Percentiles rank a stretch among this genome's conserved stretches.
Evolutionary conservation across 2,888 invertebrate genomes (phyloP).

Genomic region (Therioaphis trifolii): DNA sequence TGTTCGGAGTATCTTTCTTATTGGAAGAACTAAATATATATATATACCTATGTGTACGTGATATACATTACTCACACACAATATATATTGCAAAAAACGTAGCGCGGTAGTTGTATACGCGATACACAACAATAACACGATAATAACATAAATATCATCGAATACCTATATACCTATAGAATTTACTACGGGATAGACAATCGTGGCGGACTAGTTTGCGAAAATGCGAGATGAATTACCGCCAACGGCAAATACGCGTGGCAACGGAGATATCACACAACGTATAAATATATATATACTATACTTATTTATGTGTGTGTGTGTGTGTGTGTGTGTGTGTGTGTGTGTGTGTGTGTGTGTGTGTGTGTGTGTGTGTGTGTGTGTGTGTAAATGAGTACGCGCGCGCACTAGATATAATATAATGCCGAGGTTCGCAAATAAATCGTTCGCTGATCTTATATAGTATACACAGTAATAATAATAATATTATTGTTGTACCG

Average conservation of each 20-base stretch:
- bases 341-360: no score
- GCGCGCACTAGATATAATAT: no score
- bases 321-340: no score
- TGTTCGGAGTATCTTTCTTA: neutral
- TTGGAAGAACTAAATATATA: neutral
- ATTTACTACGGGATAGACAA: neutral
- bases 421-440: neutral
- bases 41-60: neutral
- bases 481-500: neutral
- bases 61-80: neutral
- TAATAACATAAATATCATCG: slow-evolving; percentile 17
- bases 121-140: neutral
- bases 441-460: neutral
- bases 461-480: neutral
- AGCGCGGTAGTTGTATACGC: neutral
- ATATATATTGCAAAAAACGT: neutral
- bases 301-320: no score
- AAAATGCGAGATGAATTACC: slow-evolving; percentile 33
- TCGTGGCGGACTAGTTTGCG: slow-evolving; percentile 23
- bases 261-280: neutral
- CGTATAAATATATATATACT: no score
- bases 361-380: no score
- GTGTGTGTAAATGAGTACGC: no score
- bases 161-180: no score
- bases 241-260: slow-evolving; percentile 12